A percentile compares a stretch with the other conserved stretches of the same genome.
phyloP scores from a whole-genome alignment of 2,797 vertebrate genomes.

The Geotrypetes seraphini region DNA sequence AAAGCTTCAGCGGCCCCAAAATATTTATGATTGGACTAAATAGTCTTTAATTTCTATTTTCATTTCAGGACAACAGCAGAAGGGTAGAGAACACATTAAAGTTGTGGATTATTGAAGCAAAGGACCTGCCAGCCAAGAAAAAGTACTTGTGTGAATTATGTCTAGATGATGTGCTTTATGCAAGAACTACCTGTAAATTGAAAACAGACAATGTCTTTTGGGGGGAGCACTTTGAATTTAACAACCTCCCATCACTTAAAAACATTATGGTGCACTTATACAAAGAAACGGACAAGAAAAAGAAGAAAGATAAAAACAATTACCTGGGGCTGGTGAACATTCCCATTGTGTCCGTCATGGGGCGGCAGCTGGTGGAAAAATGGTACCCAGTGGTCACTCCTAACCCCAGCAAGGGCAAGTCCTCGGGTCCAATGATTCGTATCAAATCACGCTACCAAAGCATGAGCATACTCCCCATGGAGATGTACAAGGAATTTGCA shows the following conservation, averaged over 20 bases:
- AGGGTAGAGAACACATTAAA: slow-evolving; percentile 88
- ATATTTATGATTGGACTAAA: not conserved
- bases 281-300: slow-evolving; percentile 97
- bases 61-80: slow-evolving; percentile 85
- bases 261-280: slow-evolving; percentile 87
- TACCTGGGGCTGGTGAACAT: slow-evolving; percentile 88
- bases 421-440: slow-evolving; percentile 85
- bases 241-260: slow-evolving; percentile 83
- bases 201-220: slow-evolving; percentile 97
- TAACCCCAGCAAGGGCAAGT: slow-evolving; percentile 84
- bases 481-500: slow-evolving; percentile 97
- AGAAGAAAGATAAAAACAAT: slow-evolving; percentile 97
- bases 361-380: slow-evolving; percentile 90
- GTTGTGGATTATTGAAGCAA: slow-evolving; percentile 96
- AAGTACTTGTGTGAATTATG: slow-evolving; percentile 95
- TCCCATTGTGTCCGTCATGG: slow-evolving; percentile 68
- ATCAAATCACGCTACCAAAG: slow-evolving; percentile 95
- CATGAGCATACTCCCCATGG: slow-evolving; percentile 96
- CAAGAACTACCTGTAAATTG: slow-evolving; percentile 95
- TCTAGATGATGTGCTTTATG: slow-evolving; percentile 87
- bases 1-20: no score
- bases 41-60: not conserved
- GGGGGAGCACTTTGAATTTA: slow-evolving; percentile 98
- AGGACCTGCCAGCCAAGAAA: slow-evolving; percentile 95
- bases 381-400: slow-evolving; percentile 87